Percentiles rank a stretch among this genome's conserved stretches.
phyloP scores from a whole-genome alignment of 2,888 invertebrate genomes.

The Caenorhabditis angaria region DNA sequence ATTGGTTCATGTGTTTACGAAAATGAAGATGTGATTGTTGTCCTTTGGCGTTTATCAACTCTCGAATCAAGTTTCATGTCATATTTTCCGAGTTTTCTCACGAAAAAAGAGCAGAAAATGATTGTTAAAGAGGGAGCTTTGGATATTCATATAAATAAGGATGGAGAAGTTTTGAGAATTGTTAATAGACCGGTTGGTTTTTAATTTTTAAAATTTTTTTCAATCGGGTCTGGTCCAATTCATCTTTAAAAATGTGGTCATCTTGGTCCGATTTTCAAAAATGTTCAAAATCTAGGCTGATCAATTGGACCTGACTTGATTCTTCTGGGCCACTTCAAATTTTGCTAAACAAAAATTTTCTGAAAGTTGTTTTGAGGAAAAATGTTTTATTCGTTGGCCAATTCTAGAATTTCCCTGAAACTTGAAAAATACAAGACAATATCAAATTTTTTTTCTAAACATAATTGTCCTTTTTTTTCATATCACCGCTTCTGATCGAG shows the following conservation, averaged over 20 bases:
- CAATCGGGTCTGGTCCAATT: background rate
- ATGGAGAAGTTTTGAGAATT: slow-evolving; percentile 58
- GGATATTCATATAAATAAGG: slow-evolving; percentile 54
- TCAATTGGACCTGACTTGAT: no score
- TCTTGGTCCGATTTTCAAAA: no score
- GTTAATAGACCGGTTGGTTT: slow-evolving; percentile 57
- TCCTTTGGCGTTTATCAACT: slow-evolving; percentile 61
- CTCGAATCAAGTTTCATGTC: slow-evolving; percentile 54
- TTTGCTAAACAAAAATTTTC: background rate
- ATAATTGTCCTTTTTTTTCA: slow-evolving; percentile 21
- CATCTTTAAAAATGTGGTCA: no score
- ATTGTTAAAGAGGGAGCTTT: slow-evolving; percentile 59
- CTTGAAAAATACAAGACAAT: no score
- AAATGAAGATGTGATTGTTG: slow-evolving; percentile 62
- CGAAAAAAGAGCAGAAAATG: slow-evolving; percentile 56
- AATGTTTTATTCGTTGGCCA: no score
- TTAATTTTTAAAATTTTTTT: background rate
- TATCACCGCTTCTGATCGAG: slow-evolving; percentile 59
- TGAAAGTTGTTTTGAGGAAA: no score
- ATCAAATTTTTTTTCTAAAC: no score
- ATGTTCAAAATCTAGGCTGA: no score
- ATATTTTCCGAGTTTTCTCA: slow-evolving; percentile 63
- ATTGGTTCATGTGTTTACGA: slow-evolving; percentile 66
- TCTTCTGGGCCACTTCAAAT: background rate
- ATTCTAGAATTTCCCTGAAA: no score